Conservation (phyloP, 2,888 invertebrate genomes). For the Gnatocerus cornutus region DNA sequence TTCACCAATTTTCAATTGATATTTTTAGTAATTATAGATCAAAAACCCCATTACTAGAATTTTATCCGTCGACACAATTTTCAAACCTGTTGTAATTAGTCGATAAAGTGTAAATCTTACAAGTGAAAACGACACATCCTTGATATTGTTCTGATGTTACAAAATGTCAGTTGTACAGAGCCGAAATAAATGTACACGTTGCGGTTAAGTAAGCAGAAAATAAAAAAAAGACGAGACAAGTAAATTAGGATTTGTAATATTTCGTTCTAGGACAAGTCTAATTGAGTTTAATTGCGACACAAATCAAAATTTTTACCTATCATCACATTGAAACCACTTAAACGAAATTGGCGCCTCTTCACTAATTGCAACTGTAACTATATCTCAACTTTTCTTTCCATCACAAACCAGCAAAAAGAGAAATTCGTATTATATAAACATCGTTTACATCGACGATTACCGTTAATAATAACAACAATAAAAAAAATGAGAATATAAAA, state of each 20-base stretch:
- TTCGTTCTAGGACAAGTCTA: too few species aligned
- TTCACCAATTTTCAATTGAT: too few species aligned
- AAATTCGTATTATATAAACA: conserved; percentile 4
- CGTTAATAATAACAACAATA: neutral
- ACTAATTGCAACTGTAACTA: neutral
- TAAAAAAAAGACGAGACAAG: too few species aligned
- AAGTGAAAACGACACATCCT: conserved; percentile 1
- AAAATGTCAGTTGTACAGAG: neutral
- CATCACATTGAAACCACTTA: too few species aligned
- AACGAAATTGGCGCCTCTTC: neutral
- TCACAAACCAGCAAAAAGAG: neutral
- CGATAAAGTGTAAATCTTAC: neutral
- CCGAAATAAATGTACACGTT: too few species aligned
- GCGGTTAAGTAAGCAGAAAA: neutral
- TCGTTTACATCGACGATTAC: neutral
- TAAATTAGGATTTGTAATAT: too few species aligned
- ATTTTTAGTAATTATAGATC: too few species aligned
- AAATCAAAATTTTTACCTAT: too few species aligned
- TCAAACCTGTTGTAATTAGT: too few species aligned
- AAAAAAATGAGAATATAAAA: neutral
- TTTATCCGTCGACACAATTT: neutral
- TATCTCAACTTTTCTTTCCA: neutral
- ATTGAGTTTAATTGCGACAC: too few species aligned
- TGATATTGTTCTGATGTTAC: neutral
- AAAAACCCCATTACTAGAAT: too few species aligned